Percentiles rank a stretch among this genome's conserved stretches.
These are phyloP conservation scores for Matsumyia berberina DNA, from an alignment of 2,888 invertebrate species.

Conservation along the genomic window DNA sequence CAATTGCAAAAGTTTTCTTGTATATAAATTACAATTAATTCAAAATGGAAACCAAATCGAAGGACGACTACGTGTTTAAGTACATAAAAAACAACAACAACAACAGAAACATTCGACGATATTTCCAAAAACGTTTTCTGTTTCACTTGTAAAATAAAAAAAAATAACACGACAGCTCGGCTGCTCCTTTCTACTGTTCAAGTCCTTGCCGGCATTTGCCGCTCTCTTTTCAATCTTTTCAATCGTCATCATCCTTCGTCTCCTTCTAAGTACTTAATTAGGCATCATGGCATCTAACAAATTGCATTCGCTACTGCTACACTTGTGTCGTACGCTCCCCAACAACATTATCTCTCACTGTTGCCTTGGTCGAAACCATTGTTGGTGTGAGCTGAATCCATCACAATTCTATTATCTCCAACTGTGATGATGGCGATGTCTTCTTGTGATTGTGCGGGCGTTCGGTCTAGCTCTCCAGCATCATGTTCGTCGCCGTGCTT, in stretches of 20 bases:
- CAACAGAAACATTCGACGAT: slow-evolving; percentile 9
- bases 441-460: slow-evolving; percentile 58
- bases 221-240: not conserved
- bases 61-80: slow-evolving; percentile 41
- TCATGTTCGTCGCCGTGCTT: slow-evolving; percentile 70
- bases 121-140: slow-evolving; percentile 28
- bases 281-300: slow-evolving; percentile 64
- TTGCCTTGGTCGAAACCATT: slow-evolving; percentile 63
- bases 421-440: slow-evolving; percentile 69
- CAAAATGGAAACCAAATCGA: slow-evolving; percentile 36
- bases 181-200: no score
- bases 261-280: slow-evolving; percentile 72
- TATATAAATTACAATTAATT: slow-evolving; percentile 62
- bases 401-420: slow-evolving; percentile 73
- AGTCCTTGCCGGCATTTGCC: slow-evolving; percentile 6
- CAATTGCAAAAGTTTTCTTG: slow-evolving; percentile 58
- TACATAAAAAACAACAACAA: slow-evolving; percentile 38
- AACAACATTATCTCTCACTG: slow-evolving; percentile 55
- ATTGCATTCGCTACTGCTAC: slow-evolving; percentile 51
- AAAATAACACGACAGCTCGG: not conserved
- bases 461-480: slow-evolving; percentile 21
- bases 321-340: slow-evolving; percentile 1
- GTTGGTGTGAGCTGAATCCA: slow-evolving; percentile 67
- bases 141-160: not conserved
- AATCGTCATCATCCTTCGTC: slow-evolving; percentile 6